Percentiles rank a stretch among this genome's conserved stretches.
phyloP scores from a whole-genome alignment of 92 coral and sea anemone species.

The Galaxea fascicularis region DNA sequence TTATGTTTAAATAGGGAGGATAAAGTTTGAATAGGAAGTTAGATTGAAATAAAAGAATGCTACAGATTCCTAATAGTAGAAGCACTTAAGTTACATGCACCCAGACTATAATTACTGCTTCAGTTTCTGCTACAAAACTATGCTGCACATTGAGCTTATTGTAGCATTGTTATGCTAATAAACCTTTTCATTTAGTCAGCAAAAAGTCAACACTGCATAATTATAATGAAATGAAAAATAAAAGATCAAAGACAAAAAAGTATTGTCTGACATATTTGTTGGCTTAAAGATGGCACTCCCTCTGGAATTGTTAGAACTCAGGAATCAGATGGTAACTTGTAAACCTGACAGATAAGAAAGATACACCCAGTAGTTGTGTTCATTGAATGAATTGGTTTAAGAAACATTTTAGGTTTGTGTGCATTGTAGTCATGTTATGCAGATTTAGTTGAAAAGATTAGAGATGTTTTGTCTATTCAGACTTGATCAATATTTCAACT shows the following conservation, averaged over 20 bases:
- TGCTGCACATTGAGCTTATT: not conserved
- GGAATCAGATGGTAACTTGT: no score
- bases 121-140: not conserved
- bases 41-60: constrained; percentile 9
- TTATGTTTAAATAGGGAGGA: no score
- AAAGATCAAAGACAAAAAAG: not conserved
- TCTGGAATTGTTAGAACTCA: no score
- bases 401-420: constrained; percentile 30
- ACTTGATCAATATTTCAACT: not conserved
- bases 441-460: no score
- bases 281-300: no score
- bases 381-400: constrained; percentile 27
- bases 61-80: not conserved
- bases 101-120: not conserved
- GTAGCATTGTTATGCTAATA: constrained; percentile 24
- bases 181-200: not conserved
- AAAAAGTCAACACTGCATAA: not conserved
- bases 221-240: not conserved
- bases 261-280: not conserved
- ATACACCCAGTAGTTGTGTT: not conserved
- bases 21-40: not conserved
- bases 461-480: no score
- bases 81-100: not conserved
- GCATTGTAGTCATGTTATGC: not conserved
- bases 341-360: no score